A percentile compares a stretch with the other conserved stretches of the same genome.
These are phyloP conservation scores for Abscondita cerata DNA, from an alignment of 2,888 invertebrate species.

Conservation along the genomic window DNA sequence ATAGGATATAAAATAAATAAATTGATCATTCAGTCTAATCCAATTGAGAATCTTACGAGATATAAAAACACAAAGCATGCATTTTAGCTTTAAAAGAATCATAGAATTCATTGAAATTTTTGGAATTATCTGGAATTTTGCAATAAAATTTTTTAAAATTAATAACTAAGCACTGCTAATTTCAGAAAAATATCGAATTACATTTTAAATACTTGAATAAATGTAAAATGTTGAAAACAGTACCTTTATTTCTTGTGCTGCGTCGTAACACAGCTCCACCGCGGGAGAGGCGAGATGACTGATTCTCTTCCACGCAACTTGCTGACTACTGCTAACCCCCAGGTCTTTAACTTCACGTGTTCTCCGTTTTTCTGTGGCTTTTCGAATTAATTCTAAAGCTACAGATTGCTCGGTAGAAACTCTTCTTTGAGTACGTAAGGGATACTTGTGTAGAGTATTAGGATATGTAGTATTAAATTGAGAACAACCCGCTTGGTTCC, in stretches of 20 bases:
- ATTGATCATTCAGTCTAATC: too few relatives aligned
- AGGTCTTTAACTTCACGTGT: conserved; percentile 62
- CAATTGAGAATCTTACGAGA: too few relatives aligned
- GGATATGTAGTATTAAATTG: conserved; percentile 46
- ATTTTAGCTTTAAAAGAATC: too few relatives aligned
- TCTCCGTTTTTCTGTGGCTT: conserved; percentile 52
- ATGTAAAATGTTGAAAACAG: not conserved
- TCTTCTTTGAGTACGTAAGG: conserved; percentile 57
- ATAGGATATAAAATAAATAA: too few relatives aligned
- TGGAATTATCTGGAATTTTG: too few relatives aligned
- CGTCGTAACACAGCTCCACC: conserved; percentile 59
- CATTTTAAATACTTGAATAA: too few relatives aligned
- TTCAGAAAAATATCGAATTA: too few relatives aligned
- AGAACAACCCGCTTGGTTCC: conserved; percentile 41
- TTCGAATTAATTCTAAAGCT: conserved; percentile 27
- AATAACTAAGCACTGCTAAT: too few relatives aligned
- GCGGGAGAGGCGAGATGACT: conserved; percentile 63
- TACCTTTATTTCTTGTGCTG: conserved; percentile 62
- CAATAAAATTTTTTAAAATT: too few relatives aligned
- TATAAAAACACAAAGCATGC: too few relatives aligned
- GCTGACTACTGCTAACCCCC: conserved; percentile 62
- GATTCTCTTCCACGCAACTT: conserved; percentile 59
- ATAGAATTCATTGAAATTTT: too few relatives aligned
- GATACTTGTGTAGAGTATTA: conserved; percentile 53
- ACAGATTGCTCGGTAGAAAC: conserved; percentile 38